These are phyloP conservation scores for Arenaria interpres DNA, from an alignment of 2,113 vertebrate genomes.

Conservation along the genomic window DNA sequence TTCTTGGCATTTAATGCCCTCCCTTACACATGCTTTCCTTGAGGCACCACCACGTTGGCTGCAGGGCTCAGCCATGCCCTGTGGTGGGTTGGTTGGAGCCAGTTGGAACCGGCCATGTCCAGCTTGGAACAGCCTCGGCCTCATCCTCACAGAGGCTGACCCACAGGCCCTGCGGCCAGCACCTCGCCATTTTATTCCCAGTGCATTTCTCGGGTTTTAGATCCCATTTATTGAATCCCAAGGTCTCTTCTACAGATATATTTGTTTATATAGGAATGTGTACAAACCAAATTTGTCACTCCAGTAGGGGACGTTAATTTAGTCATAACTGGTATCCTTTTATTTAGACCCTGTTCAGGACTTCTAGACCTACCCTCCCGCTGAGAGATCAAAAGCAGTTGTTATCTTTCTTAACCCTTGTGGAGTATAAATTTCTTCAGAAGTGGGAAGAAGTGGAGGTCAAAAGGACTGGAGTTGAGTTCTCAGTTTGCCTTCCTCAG, in stretches of 20 bases:
- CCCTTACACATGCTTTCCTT: background rate
- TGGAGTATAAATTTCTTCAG: background rate
- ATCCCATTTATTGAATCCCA: background rate
- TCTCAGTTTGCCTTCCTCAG: background rate
- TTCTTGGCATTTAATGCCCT: background rate
- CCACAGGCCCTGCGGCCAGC: background rate
- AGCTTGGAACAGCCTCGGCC: accelerated
- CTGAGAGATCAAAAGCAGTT: background rate
- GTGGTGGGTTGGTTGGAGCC: accelerated
- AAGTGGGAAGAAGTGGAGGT: background rate
- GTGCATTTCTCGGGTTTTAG: background rate
- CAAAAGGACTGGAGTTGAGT: background rate
- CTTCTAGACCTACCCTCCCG: background rate
- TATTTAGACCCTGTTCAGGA: background rate
- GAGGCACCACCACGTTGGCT: background rate
- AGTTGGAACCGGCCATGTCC: accelerated
- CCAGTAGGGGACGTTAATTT: background rate
- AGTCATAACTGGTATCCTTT: background rate
- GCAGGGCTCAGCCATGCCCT: background rate
- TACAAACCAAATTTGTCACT: background rate
- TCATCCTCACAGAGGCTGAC: background rate
- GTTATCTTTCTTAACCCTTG: background rate
- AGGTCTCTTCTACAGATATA: background rate
- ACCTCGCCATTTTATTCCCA: accelerated
- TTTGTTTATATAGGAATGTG: background rate